Percentiles rank a stretch among this genome's conserved stretches.
These are phyloP conservation scores for Gila robusta DNA, from an alignment of 2,797 vertebrate species.

Conservation along the genomic window DNA sequence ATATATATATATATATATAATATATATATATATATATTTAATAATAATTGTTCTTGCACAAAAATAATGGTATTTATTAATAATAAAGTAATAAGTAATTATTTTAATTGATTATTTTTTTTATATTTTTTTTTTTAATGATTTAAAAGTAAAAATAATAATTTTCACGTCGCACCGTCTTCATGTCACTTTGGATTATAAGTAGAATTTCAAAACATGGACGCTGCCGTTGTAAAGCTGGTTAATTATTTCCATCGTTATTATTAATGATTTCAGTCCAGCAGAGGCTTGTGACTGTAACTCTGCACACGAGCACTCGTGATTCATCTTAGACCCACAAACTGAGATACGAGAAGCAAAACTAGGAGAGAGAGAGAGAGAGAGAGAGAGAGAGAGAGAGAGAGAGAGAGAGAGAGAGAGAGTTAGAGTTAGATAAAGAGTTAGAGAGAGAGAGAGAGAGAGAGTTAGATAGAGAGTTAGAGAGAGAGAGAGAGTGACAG, in stretches of 20 bases:
- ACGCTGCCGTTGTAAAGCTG: background rate
- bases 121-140: too few relatives aligned
- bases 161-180: background rate
- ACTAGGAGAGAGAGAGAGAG: background rate
- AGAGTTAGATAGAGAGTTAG: too few relatives aligned
- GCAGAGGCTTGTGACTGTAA: conserved; percentile 49
- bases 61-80: background rate
- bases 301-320: conserved; percentile 31
- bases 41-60: too few relatives aligned
- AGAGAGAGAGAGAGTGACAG: background rate
- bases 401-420: background rate
- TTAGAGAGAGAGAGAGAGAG: too few relatives aligned
- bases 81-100: too few relatives aligned
- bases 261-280: conserved; percentile 34
- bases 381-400: too few relatives aligned
- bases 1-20: too few relatives aligned
- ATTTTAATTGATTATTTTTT: background rate
- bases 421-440: background rate
- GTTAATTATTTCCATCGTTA: conserved; percentile 18
- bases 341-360: background rate
- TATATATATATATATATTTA: too few relatives aligned
- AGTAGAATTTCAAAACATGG: background rate
- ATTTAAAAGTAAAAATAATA: background rate
- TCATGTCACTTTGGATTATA: background rate
- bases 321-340: background rate